These are phyloP conservation scores for Peromyscus maniculatus DNA, from an alignment of 2,113 vertebrate genomes.

Conservation along the genomic window DNA sequence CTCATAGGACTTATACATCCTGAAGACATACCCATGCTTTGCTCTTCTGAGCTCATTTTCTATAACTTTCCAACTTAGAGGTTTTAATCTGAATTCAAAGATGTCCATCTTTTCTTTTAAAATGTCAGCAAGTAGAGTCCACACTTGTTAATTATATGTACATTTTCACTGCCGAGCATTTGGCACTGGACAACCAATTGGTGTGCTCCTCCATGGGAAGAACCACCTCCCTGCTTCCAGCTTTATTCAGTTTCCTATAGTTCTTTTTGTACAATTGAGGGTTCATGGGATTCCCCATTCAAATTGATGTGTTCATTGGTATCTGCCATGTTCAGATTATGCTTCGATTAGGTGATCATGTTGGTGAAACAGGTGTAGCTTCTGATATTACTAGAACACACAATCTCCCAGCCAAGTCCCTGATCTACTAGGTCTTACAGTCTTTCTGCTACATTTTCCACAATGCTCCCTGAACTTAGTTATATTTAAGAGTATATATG, in stretches of 20 bases:
- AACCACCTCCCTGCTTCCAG: neutral
- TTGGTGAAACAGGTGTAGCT: neutral
- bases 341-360: neutral
- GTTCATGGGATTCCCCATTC: neutral
- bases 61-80: neutral
- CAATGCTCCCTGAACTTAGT: neutral
- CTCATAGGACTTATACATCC: fast-evolving
- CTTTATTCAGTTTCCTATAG: neutral
- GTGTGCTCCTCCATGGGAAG: neutral
- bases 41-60: neutral
- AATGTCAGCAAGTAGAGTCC: neutral
- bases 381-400: neutral
- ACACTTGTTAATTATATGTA: neutral
- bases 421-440: neutral
- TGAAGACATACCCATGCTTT: neutral
- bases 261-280: neutral
- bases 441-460: neutral
- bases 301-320: neutral
- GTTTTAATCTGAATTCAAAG: neutral
- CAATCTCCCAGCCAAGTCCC: neutral
- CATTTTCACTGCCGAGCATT: neutral
- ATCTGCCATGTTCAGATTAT: neutral
- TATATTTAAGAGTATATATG: too few species aligned
- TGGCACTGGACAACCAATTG: neutral
- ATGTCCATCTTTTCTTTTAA: neutral